A percentile compares a stretch with the other conserved stretches of the same genome.
Evolutionary conservation across 2,797 vertebrate species (phyloP).

Genomic region (Oreochromis mossambicus): DNA sequence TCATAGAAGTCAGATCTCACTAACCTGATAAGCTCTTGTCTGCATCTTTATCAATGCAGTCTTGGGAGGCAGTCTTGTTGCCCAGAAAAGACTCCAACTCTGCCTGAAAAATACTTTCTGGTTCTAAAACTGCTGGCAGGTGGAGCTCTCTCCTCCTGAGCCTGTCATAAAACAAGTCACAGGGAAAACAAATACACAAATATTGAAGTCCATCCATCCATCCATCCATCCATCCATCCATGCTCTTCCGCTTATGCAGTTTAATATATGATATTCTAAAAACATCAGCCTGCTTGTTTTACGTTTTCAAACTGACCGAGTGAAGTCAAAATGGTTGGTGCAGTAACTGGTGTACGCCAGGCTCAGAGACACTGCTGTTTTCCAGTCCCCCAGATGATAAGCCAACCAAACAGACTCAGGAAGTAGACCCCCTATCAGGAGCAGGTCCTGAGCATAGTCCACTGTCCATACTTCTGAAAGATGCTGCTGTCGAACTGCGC

Average conservation of each 20-base stretch:
- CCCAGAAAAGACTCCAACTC: constrained; percentile 82
- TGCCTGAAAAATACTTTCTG: constrained; percentile 82
- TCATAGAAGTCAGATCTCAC: neutral
- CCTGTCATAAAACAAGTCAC: constrained; percentile 59
- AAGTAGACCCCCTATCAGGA: constrained; percentile 86
- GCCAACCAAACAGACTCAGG: constrained; percentile 91
- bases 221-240: neutral
- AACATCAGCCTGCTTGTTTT: neutral
- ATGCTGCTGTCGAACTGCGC: constrained; percentile 80
- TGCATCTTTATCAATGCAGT: constrained; percentile 24
- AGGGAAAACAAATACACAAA: neutral
- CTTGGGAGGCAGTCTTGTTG: constrained; percentile 50
- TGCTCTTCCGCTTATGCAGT: neutral
- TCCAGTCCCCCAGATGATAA: constrained; percentile 89
- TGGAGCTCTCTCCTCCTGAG: constrained; percentile 65
- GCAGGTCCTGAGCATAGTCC: constrained; percentile 88
- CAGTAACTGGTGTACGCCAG: constrained; percentile 81
- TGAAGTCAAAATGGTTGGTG: constrained; percentile 53
- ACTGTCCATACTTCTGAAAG: constrained; percentile 91
- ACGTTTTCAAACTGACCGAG: constrained; percentile 67
- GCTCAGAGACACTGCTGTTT: constrained; percentile 84
- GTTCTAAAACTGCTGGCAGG: constrained; percentile 78
- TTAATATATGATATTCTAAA: neutral
- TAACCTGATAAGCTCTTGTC: constrained; percentile 79
- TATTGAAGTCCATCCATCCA: neutral